Percentiles rank a stretch among this genome's conserved stretches.
Conservation (phyloP, 2,888 invertebrate genomes). For the Pyrrhosoma nymphula region DNA sequence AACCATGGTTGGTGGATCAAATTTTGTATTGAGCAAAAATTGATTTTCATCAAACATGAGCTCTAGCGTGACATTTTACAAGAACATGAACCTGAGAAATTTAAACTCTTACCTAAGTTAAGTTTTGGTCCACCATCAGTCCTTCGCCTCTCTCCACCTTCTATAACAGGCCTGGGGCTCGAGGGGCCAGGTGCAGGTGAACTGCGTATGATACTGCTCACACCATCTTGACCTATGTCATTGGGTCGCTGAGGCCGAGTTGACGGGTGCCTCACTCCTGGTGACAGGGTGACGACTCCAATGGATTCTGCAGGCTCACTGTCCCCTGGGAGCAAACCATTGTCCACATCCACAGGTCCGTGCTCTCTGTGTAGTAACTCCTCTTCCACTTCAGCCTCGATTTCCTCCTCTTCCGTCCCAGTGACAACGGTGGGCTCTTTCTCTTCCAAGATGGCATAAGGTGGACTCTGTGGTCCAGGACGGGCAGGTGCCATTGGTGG, state of each 20-base stretch:
- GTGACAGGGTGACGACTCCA: conserved; percentile 48
- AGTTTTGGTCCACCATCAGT: conserved; percentile 82
- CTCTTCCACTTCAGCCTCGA: conserved; percentile 46
- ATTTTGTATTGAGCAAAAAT: no score
- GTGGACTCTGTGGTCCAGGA: conserved; percentile 67
- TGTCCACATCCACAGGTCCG: conserved; percentile 26
- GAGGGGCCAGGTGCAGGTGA: conserved; percentile 39
- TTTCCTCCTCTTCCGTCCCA: conserved; percentile 25
- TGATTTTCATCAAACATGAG: no score
- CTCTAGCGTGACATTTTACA: no score
- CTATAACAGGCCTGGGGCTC: conserved; percentile 75
- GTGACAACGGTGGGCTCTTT: not conserved
- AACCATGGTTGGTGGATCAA: no score
- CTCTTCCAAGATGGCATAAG: conserved; percentile 41
- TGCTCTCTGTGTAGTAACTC: not conserved
- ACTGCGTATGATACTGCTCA: conserved; percentile 45
- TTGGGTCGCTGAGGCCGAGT: conserved; percentile 35
- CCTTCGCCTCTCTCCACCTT: conserved; percentile 77
- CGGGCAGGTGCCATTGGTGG: conserved; percentile 57
- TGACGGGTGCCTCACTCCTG: conserved; percentile 52
- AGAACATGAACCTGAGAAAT: not conserved
- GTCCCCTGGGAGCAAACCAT: conserved; percentile 42
- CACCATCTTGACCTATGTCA: conserved; percentile 25
- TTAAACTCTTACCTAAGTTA: conserved; percentile 82
- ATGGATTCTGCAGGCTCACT: conserved; percentile 58